These are phyloP conservation scores for Heliothis subflexa DNA, from an alignment of 1,140 invertebrate genomes.

Conservation along the genomic window DNA sequence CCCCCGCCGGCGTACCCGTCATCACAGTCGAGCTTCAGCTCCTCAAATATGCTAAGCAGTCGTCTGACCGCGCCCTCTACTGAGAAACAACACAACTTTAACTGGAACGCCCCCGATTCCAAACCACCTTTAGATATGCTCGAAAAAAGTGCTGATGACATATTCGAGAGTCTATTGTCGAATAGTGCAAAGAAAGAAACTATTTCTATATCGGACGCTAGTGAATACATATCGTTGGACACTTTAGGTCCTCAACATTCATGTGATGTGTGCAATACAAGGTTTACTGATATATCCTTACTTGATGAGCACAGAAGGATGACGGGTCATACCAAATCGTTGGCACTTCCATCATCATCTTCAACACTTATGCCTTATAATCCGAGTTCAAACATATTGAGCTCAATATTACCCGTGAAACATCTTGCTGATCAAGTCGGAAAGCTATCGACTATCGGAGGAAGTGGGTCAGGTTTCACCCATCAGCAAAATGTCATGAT, in stretches of 20 bases:
- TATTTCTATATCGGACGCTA: constrained; percentile 73
- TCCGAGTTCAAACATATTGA: constrained; percentile 71
- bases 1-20: constrained; percentile 63
- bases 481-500: constrained; percentile 86
- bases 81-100: constrained; percentile 79
- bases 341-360: constrained; percentile 65
- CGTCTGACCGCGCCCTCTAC: constrained; percentile 65
- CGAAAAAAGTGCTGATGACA: constrained; percentile 81
- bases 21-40: constrained; percentile 62
- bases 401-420: constrained; percentile 79
- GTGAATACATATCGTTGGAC: constrained; percentile 83
- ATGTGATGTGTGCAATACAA: constrained; percentile 82
- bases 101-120: constrained; percentile 80
- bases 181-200: constrained; percentile 74
- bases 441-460: constrained; percentile 72
- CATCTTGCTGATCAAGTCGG: constrained; percentile 84
- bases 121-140: constrained; percentile 76
- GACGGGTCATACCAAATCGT: constrained; percentile 78
- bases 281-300: constrained; percentile 77
- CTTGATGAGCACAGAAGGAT: constrained; percentile 80
- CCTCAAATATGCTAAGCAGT: constrained; percentile 55
- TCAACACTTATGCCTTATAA: constrained; percentile 73
- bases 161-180: constrained; percentile 78
- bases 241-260: constrained; percentile 83
- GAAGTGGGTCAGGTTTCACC: constrained; percentile 71